phyloP scores from a whole-genome alignment of 2,113 vertebrate genomes.

The Suncus etruscus region DNA sequence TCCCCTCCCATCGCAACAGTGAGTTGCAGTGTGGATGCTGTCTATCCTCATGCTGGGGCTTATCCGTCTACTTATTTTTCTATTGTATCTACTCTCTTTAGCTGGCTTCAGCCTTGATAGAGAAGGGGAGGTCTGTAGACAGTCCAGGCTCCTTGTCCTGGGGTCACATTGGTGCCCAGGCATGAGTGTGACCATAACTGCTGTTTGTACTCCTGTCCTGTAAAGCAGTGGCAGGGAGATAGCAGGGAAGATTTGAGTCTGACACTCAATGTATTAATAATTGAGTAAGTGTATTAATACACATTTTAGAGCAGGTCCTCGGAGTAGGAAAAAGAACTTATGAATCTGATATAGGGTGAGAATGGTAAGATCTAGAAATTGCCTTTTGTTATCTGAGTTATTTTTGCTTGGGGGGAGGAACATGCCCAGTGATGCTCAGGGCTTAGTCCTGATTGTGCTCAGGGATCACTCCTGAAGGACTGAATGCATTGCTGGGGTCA shows the following conservation, averaged over 20 bases:
- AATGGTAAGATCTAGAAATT: too few relatives aligned
- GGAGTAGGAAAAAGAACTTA: too few relatives aligned
- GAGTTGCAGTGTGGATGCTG: not conserved
- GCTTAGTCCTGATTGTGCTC: too few relatives aligned
- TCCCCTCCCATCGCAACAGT: slow-evolving; percentile 18
- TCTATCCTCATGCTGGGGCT: slow-evolving; percentile 40
- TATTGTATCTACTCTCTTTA: slow-evolving; percentile 71
- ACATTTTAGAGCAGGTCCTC: too few relatives aligned
- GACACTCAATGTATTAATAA: too few relatives aligned
- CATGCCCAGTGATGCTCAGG: too few relatives aligned
- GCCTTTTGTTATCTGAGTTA: too few relatives aligned
- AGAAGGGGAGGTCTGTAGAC: not conserved
- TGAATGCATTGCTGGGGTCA: too few relatives aligned
- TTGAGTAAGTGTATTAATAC: too few relatives aligned
- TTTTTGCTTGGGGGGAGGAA: too few relatives aligned
- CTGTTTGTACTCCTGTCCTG: not conserved
- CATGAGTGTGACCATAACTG: not conserved
- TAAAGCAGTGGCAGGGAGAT: not conserved
- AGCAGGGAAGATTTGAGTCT: not conserved
- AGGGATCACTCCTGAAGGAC: too few relatives aligned
- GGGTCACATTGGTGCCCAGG: not conserved
- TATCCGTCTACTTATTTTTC: slow-evolving; percentile 80
- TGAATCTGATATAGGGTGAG: too few relatives aligned
- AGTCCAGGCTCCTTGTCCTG: not conserved
- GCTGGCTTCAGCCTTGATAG: not conserved